A percentile compares a stretch with the other conserved stretches of the same genome.
Evolutionary conservation across 2,888 invertebrate genomes (phyloP).

Genomic region (Cyrtodaria siliqua): DNA sequence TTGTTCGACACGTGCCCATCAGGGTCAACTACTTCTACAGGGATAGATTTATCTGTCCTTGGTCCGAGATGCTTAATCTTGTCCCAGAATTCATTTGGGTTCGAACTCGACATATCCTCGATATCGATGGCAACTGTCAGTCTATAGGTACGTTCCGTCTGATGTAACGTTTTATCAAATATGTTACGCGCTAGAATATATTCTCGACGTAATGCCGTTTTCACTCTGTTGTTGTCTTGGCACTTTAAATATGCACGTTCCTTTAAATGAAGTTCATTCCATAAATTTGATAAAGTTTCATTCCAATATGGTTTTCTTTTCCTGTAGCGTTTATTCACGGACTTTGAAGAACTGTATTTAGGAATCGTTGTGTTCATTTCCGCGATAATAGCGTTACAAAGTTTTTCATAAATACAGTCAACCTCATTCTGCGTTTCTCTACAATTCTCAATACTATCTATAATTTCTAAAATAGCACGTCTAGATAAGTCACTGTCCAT

Average conservation of each 20-base stretch:
- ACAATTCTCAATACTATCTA: conserved; percentile 1
- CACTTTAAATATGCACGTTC: conserved; percentile 7
- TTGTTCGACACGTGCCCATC: background rate
- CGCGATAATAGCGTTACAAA: background rate
- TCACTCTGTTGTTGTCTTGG: background rate
- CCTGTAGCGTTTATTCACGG: conserved; percentile 7
- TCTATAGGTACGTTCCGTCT: conserved; percentile 18
- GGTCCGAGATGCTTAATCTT: conserved; percentile 46
- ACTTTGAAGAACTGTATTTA: background rate
- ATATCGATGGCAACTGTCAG: conserved; percentile 13
- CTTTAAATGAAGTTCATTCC: background rate
- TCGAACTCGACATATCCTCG: conserved; percentile 33
- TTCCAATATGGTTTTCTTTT: conserved; percentile 14
- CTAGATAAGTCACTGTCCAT: conserved; percentile 5
- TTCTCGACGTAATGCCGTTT: background rate
- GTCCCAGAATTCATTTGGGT: conserved; percentile 46
- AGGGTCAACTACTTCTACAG: conserved; percentile 1
- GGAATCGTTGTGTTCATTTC: background rate
- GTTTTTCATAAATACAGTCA: background rate
- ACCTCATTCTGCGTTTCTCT: conserved; percentile 8
- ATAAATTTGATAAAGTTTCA: background rate
- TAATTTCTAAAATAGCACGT: conserved; percentile 9
- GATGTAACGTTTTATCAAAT: conserved; percentile 20
- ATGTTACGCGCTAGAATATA: conserved; percentile 14
- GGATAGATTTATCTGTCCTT: background rate